phyloP scores from a whole-genome alignment of 2,113 vertebrate species.

The Eulemur macaco region DNA sequence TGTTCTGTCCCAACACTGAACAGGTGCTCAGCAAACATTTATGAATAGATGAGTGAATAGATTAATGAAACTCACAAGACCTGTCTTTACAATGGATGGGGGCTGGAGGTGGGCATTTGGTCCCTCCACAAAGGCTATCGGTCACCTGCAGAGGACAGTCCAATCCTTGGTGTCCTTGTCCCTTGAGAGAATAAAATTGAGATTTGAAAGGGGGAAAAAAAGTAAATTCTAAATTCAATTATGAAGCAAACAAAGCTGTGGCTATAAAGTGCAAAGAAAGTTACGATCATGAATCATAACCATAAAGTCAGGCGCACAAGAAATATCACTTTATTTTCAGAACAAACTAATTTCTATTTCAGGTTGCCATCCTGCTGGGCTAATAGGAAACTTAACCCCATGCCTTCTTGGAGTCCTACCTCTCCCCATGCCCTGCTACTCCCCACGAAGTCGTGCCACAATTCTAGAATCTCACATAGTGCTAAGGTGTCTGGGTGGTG shows the following conservation, averaged over 20 bases:
- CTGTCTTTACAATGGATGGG: rapidly evolving
- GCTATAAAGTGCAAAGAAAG: background rate
- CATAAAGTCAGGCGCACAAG: background rate
- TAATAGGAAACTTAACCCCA: background rate
- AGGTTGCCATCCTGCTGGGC: background rate
- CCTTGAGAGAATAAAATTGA: too few relatives aligned
- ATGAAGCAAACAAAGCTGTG: constrained; percentile 17
- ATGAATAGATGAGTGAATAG: rapidly evolving
- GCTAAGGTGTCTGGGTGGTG: background rate
- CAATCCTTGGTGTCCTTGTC: too few relatives aligned
- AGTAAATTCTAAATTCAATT: constrained; percentile 4
- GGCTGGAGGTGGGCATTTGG: too few relatives aligned
- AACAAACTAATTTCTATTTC: background rate
- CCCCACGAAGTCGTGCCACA: background rate
- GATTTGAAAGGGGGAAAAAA: background rate
- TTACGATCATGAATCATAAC: background rate
- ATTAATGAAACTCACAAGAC: rapidly evolving
- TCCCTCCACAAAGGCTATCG: rapidly evolving
- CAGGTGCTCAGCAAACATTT: background rate
- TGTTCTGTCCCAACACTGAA: too few relatives aligned
- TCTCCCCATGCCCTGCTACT: background rate
- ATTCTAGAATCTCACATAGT: background rate
- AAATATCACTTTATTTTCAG: constrained; percentile 21
- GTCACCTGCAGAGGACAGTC: too few relatives aligned
- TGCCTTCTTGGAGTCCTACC: background rate